Base-by-base conservation (phyloP, 2,888 invertebrate genomes). In the Melanophora roralis region DNA sequence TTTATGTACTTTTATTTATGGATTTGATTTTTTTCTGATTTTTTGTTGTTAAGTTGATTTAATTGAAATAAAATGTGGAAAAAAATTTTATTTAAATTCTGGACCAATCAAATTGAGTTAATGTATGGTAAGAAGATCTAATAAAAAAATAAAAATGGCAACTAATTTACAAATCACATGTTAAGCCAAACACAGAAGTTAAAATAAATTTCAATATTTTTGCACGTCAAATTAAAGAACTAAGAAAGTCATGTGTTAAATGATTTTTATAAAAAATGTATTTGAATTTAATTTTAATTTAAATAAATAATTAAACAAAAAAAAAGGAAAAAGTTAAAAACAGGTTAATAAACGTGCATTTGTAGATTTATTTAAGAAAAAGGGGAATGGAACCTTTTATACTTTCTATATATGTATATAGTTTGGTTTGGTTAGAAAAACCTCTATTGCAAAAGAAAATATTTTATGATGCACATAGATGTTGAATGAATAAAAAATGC, bases 341-440 rank as follows among this genome's bases (percentile, higher is more conserved):
- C n/a, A n/a, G n/a, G n/a, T n/a, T n/a, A n/a, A 55, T 62, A 78
- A 82, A 69, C 77, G 75, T 79, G 78, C 78, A 81, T 60, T 49
- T 67, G 73, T 67, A n/a, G n/a, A n/a, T n/a, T n/a, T n/a, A n/a
- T n/a, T n/a, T n/a, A n/a, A n/a, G n/a, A n/a, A n/a, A n/a, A n/a
- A n/a, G n/a, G n/a, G n/a, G n/a, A n/a, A n/a, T n/a, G n/a, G n/a
- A n/a, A n/a, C n/a, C n/a, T n/a, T n/a, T n/a, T n/a, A n/a, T n/a
- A n/a, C n/a, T n/a, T n/a, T n/a, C n/a, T n/a, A n/a, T n/a, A n/a
- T n/a, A n/a, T 47, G 23, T 6, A 45, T 45, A 72, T 64, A 47
- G 8, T 11, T 4, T 8, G 6, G 5, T 3, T 60, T 36, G 6
- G 60, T 75, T 36, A 55, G 34, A 34, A 27, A 16, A 57, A 11